phyloP scores from a whole-genome alignment of 2,888 invertebrate genomes.

The Anoplius nigerrimus region DNA sequence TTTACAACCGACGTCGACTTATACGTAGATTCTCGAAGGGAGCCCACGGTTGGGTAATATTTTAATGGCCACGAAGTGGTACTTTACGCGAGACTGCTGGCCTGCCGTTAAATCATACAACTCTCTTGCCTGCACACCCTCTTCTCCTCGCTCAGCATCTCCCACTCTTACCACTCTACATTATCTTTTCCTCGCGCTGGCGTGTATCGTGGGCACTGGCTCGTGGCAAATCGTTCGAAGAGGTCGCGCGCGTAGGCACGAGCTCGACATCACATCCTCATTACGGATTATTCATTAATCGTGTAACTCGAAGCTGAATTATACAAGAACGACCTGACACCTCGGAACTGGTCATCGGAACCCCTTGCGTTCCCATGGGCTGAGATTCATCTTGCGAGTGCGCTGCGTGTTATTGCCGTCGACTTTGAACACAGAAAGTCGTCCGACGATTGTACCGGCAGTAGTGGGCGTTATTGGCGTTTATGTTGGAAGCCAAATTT shows the following conservation, averaged over 20 bases:
- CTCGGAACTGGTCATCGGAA: background rate
- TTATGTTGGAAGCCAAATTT: no score
- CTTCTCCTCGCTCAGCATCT: background rate
- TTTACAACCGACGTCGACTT: slow-evolving; percentile 6
- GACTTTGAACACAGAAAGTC: no score
- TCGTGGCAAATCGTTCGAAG: no score
- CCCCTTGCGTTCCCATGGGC: no score
- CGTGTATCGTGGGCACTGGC: background rate
- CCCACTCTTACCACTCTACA: slow-evolving; percentile 44
- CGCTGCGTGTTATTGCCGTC: no score
- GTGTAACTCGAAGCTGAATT: slow-evolving; percentile 27
- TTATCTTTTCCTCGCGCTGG: slow-evolving; percentile 24
- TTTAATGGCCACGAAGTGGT: slow-evolving; percentile 15
- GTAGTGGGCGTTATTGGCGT: no score
- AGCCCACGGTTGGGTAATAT: slow-evolving; percentile 4
- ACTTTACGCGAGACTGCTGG: slow-evolving; percentile 11
- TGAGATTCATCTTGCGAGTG: no score
- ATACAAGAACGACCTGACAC: slow-evolving; percentile 2
- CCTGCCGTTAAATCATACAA: slow-evolving; percentile 14
- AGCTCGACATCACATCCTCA: slow-evolving; percentile 62
- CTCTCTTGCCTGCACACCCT: slow-evolving; percentile 19
- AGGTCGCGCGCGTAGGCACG: slow-evolving; percentile 22
- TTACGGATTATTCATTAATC: slow-evolving; percentile 72
- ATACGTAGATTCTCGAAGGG: slow-evolving; percentile 9
- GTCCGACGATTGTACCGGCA: no score